Evolutionary conservation across 1,140 invertebrate genomes (phyloP).

Genomic region (Neelides sp.): DNA sequence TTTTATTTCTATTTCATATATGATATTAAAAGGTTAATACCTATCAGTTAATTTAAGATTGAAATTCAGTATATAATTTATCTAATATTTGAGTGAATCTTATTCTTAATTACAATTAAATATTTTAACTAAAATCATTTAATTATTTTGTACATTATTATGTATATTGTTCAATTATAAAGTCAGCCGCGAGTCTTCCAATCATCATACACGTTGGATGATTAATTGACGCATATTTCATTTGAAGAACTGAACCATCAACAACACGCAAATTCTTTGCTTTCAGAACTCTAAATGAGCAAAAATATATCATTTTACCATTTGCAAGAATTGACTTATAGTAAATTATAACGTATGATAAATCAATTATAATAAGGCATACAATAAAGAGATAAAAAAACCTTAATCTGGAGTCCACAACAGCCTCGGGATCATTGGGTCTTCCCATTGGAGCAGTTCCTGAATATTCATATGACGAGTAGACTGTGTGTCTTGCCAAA

Average conservation of each 20-base stretch:
- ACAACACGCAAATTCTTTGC: conserved; percentile 5
- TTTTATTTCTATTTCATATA: too few relatives aligned
- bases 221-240: conserved; percentile 9
- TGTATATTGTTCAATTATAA: conserved; percentile 3
- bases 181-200: conserved; percentile 4
- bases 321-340: background rate
- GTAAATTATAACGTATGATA: background rate
- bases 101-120: too few relatives aligned
- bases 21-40: too few relatives aligned
- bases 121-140: too few relatives aligned
- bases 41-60: too few relatives aligned
- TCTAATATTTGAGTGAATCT: too few relatives aligned
- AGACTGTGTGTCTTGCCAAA: conserved; percentile 13
- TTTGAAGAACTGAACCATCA: conserved; percentile 10
- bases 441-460: conserved; percentile 39
- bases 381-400: conserved; percentile 4
- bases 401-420: conserved; percentile 38
- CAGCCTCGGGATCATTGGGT: conserved; percentile 33
- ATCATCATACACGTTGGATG: conserved; percentile 7
- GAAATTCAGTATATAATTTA: too few relatives aligned
- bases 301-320: background rate
- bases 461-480: conserved; percentile 17
- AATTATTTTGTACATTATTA: too few relatives aligned
- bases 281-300: background rate
- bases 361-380: background rate